These are phyloP conservation scores for Mus spicilegus DNA, from an alignment of 2,113 vertebrate species.

Conservation along the genomic window DNA sequence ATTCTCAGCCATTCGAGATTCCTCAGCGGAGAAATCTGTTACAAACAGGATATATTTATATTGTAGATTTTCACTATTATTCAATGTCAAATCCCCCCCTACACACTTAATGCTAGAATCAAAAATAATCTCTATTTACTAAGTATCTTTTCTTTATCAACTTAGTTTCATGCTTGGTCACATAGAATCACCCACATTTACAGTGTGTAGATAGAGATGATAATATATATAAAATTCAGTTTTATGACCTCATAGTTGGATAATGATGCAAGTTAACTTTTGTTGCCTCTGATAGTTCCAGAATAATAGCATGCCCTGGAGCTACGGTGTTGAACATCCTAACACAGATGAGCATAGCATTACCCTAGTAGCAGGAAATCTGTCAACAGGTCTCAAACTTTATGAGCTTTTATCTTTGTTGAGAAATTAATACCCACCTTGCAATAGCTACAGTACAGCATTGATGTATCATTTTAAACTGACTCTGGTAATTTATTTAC, in stretches of 20 bases:
- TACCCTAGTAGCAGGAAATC: background rate
- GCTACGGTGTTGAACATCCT: accelerated
- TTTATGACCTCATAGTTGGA: background rate
- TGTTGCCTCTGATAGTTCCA: background rate
- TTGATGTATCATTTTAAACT: background rate
- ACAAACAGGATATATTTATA: background rate
- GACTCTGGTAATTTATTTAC: background rate
- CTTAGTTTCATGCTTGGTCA: background rate
- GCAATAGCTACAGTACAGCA: background rate
- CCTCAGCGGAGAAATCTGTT: background rate
- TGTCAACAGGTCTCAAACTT: background rate
- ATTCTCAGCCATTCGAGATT: too few relatives aligned
- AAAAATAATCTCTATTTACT: background rate
- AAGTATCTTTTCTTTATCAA: background rate
- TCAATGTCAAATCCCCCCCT: background rate
- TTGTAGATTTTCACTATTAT: background rate
- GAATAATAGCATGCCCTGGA: background rate
- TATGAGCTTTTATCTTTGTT: background rate
- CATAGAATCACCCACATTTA: background rate
- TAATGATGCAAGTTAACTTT: background rate
- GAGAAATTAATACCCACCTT: background rate
- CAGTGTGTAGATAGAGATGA: background rate
- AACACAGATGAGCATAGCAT: background rate
- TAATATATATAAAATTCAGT: background rate
- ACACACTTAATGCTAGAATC: background rate